Evolutionary conservation across 2,113 vertebrate genomes (phyloP).

Genomic region (Ailuropoda melanoleuca): DNA sequence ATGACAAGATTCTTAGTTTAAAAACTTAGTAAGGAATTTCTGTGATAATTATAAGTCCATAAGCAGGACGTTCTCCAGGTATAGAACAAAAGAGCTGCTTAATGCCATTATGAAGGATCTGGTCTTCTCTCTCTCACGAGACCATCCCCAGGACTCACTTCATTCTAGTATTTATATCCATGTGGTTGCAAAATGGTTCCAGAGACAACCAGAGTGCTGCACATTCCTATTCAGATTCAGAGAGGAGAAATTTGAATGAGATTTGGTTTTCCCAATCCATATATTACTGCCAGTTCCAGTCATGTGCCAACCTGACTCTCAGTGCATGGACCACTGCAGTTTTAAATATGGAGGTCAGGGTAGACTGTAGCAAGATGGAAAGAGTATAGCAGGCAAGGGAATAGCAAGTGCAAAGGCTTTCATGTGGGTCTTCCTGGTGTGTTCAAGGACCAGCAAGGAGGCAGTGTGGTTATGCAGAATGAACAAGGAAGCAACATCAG

Average conservation of each 20-base stretch:
- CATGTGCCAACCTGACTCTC: neutral
- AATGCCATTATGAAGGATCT: neutral
- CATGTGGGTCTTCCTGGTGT: neutral
- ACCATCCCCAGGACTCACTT: neutral
- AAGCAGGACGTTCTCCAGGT: neutral
- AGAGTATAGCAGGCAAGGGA: neutral
- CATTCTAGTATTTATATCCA: neutral
- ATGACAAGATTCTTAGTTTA: neutral
- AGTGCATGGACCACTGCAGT: neutral
- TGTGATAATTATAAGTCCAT: neutral
- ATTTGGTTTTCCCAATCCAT: neutral
- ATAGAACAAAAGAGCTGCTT: neutral
- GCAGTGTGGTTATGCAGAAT: neutral
- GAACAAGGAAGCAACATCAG: neutral
- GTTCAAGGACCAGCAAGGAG: neutral
- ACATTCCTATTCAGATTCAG: neutral
- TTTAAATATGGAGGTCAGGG: slow-evolving; percentile 12
- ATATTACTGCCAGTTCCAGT: neutral
- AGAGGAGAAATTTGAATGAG: neutral
- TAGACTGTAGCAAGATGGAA: neutral
- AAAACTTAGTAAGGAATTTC: slow-evolving; percentile 25
- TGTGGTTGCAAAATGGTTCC: neutral
- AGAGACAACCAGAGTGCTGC: neutral
- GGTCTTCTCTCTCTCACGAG: neutral
- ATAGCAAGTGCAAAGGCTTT: neutral